Evolutionary conservation across 2,888 invertebrate genomes (phyloP), one percentile per base, ranked within the genome.

Genomic region (Hedya salicella): DNA sequence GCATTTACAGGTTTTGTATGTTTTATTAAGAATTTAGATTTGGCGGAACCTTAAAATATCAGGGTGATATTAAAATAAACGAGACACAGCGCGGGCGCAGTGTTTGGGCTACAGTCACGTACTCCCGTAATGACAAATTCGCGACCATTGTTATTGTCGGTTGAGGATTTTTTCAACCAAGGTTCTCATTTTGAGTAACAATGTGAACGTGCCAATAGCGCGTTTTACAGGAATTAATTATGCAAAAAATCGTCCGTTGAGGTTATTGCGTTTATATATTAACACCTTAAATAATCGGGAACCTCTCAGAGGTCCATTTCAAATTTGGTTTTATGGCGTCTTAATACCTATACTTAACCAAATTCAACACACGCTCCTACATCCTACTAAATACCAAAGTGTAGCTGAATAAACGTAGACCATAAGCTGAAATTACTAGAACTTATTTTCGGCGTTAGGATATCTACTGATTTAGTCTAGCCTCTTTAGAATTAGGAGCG

Each of bases 41-140:
- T 11, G 21, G 21, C 59, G 50, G 65, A 60, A 65, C 66, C 66
- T 61, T 81, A 87, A 89, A 90, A 87, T 89, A 84, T 80, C 79
- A 75, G 83, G 81, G 84, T 86, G 81, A 88, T 85, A 87, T 88
- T 87, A 86, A 85, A 84, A 86, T 85, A 81, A 85, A 81, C 82
- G 80, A 81, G 82, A 85, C 80, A 86, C 78, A 76, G 75, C 72
- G 60, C 66, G 36, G 48, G 48, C 77, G 76, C 75, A 57, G 73
- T 86, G 87, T 85, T 86, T 86, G 83, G 83, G 80, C 75, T 83
- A 76, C 77, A 83, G 88, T 88, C 91, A 91, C 91, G 91, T 91
- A 81, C 81, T 69, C 68, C 75, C 74, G 82, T 89, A 88, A 89
- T 89, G 86, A 89, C 87, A 87, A 89, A 87, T 88, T 86, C 82